Evolutionary conservation across 2,797 vertebrate species (phyloP), one percentile per base, ranked within the genome.

Genomic region (Leptoclinus maculatus): DNA sequence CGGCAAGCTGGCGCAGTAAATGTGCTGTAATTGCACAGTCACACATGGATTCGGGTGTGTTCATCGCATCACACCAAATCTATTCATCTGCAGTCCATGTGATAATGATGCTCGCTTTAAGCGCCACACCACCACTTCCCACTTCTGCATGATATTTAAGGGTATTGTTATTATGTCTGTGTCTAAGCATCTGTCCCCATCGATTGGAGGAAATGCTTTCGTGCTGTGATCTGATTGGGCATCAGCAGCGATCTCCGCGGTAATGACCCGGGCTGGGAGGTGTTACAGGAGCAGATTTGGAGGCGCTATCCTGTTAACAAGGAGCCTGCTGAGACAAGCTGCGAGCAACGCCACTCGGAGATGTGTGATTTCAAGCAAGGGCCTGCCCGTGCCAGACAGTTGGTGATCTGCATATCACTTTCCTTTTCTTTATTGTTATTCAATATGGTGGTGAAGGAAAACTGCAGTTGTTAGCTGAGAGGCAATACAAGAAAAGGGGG

Each of bases 301-400:
- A 94, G 89, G 93, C 66, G 91, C 81, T 89, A 93, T 90, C 77
- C 86, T 85, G 91, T 93, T 94, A 93, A 95, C 91, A 91, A 93
- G 93, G 68, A 88, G 67, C 87, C 88, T 89, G 92, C 88, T 86
- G 90, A 86, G 87, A 91, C 89, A 80, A 88, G 90, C 88, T 88
- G 91, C 21, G 62, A 91, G 86, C 83, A 84, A 83, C 83, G 60
- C 68, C 0, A 36, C 64, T 60, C 27, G 1, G 75, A 87, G 74
- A 92, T 34, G 87, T 93, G 92, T 73, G 79, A 91, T 85, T 88
- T 92, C 89, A 78, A 84, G 83, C 89, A 57, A 66, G 82, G 82
- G 83, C 63, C 85, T 75, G 78, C 53, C 65, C 7, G 49, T 72
- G 82, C 80, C 80, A 89, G 87, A 83, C 91, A 86, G 83, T 73